Conservation (phyloP, 2,888 invertebrate species). For the Xiphydria camelus region DNA sequence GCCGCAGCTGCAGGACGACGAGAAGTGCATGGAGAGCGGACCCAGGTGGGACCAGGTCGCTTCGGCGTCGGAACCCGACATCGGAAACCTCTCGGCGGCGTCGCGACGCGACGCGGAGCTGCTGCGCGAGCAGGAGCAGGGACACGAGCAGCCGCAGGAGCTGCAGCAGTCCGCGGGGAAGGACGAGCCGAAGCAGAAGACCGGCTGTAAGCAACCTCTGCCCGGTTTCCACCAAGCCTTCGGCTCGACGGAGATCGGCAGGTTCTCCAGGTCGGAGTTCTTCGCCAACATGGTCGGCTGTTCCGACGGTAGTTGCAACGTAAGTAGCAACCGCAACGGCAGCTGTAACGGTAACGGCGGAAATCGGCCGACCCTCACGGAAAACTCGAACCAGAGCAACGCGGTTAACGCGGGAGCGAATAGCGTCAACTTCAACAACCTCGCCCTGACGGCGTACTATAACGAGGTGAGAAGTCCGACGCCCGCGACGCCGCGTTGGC, state of each 20-base stretch:
- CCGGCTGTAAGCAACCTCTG: constrained; percentile 61
- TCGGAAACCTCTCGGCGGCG: constrained; percentile 22
- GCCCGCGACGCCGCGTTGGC: constrained; percentile 46
- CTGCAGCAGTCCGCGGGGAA: background rate
- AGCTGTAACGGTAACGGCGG: constrained; percentile 11
- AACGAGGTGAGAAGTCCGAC: constrained; percentile 31
- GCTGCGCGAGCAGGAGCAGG: constrained; percentile 24
- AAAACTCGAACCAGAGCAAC: constrained; percentile 7
- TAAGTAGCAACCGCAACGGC: constrained; percentile 40
- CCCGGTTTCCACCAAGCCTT: constrained; percentile 86
- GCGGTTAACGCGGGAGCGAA: constrained; percentile 7
- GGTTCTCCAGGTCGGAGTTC: constrained; percentile 71
- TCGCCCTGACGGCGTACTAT: constrained; percentile 24
- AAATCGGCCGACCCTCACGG: constrained; percentile 8
- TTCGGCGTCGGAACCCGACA: constrained; percentile 42
- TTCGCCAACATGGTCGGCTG: constrained; percentile 66
- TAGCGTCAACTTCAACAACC: background rate
- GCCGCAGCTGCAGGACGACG: constrained; percentile 29
- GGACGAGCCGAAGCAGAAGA: constrained; percentile 13
- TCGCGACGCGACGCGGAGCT: constrained; percentile 11
- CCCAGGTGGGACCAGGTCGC: constrained; percentile 54
- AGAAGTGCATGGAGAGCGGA: constrained; percentile 27
- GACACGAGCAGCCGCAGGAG: constrained; percentile 7
- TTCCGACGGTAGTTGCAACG: constrained; percentile 54
- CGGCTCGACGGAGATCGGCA: constrained; percentile 84